Percentiles rank a stretch among this genome's conserved stretches.
phyloP scores from a whole-genome alignment of 2,113 vertebrate genomes.

The Oncorhynchus masou region DNA sequence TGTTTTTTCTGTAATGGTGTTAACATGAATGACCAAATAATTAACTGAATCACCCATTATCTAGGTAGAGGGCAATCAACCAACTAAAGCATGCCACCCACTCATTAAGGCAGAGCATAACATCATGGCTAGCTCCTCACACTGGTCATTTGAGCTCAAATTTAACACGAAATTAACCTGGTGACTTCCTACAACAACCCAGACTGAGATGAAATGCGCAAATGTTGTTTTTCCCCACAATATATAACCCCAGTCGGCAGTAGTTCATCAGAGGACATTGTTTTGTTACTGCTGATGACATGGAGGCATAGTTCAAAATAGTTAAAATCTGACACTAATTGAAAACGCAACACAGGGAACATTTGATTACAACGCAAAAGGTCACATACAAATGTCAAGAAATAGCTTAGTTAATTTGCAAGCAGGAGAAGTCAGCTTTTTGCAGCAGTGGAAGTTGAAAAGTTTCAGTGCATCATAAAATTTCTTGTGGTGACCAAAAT shows the following conservation, averaged over 20 bases:
- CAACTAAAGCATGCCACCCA: background rate
- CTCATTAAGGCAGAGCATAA: background rate
- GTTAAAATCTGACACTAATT: background rate
- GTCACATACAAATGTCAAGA: background rate
- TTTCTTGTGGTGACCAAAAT: background rate
- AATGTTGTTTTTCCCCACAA: background rate
- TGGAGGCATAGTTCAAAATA: background rate
- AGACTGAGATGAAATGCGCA: background rate
- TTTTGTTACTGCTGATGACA: background rate
- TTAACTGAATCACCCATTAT: background rate
- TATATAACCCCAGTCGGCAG: background rate
- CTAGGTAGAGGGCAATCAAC: background rate
- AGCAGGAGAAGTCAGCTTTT: too few species aligned
- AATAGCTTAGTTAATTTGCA: background rate
- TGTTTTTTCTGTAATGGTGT: background rate
- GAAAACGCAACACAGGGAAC: background rate
- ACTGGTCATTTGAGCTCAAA: background rate
- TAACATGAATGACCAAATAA: background rate
- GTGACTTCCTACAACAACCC: background rate
- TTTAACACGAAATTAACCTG: background rate
- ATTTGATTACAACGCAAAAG: background rate
- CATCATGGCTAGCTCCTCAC: too few species aligned
- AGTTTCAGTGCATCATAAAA: background rate
- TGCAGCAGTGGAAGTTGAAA: too few species aligned
- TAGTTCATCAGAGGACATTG: background rate